These are phyloP conservation scores for Caiman crocodilus DNA, from an alignment of 2,797 vertebrate species.

Conservation along the genomic window DNA sequence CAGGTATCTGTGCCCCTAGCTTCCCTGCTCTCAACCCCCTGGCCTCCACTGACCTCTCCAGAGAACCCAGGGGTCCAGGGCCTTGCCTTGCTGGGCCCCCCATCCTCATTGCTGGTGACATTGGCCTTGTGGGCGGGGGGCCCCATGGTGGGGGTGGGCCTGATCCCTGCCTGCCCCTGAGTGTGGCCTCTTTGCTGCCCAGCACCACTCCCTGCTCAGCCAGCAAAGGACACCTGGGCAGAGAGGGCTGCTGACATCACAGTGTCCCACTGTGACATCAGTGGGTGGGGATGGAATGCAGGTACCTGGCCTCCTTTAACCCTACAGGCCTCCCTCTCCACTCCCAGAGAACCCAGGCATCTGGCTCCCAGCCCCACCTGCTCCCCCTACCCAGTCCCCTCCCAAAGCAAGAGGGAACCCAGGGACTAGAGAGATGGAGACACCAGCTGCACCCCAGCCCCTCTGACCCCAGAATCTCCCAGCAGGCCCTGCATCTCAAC, in stretches of 20 bases:
- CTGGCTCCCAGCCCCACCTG: background rate
- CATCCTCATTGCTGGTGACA: background rate
- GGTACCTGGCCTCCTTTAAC: background rate
- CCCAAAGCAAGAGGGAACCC: background rate
- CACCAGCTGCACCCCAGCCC: too few relatives aligned
- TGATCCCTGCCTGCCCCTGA: slow-evolving; percentile 64
- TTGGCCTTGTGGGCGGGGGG: background rate
- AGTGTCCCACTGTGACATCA: background rate
- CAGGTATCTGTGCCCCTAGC: background rate
- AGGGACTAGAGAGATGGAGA: background rate
- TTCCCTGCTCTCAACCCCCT: background rate
- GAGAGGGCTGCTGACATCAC: background rate
- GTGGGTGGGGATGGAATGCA: too few relatives aligned
- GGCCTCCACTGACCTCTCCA: too few relatives aligned
- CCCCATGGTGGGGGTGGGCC: background rate
- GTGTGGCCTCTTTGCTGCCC: slow-evolving; percentile 64
- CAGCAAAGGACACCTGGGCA: background rate
- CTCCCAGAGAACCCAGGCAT: background rate
- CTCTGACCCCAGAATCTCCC: background rate
- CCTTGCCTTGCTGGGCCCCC: background rate
- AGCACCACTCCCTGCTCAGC: background rate
- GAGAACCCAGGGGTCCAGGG: background rate
- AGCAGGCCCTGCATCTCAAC: background rate
- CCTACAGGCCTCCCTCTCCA: background rate
- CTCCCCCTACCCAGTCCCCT: background rate